phyloP scores from a whole-genome alignment of 2,797 vertebrate genomes.

The Rachycentron canadum region DNA sequence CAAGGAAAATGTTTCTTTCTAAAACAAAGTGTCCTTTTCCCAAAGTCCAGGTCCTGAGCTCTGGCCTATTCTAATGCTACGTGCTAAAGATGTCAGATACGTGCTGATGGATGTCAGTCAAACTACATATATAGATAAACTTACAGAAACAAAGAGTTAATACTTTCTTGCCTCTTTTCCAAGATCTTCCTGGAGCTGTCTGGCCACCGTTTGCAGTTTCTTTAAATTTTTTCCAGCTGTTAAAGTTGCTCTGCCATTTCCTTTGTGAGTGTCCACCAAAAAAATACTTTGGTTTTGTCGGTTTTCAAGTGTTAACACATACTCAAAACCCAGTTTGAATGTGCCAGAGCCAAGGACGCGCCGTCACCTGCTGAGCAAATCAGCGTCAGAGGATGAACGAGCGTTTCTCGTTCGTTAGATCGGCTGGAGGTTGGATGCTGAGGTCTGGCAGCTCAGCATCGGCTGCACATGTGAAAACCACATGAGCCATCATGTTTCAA shows the following conservation, averaged over 20 bases:
- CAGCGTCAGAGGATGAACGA: not conserved
- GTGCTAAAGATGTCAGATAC: too few species aligned
- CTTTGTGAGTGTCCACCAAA: not conserved
- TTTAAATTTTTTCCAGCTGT: constrained; percentile 11
- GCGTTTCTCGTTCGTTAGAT: not conserved
- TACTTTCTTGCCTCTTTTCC: not conserved
- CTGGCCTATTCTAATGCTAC: too few species aligned
- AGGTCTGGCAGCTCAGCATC: constrained; percentile 10
- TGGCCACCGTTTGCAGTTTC: not conserved
- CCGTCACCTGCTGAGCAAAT: not conserved
- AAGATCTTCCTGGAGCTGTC: not conserved
- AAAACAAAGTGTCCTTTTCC: constrained; percentile 25
- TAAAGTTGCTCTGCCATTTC: not conserved
- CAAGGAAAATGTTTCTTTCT: constrained; percentile 13
- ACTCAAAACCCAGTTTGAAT: not conserved
- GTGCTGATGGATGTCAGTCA: not conserved
- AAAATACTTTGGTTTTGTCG: not conserved
- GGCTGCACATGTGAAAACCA: constrained; percentile 8
- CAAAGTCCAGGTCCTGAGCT: not conserved
- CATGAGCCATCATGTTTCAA: constrained; percentile 21
- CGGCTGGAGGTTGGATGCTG: not conserved
- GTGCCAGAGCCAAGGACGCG: too few species aligned
- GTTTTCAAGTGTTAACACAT: not conserved
- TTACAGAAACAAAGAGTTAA: not conserved
- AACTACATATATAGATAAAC: not conserved